phyloP scores from a whole-genome alignment of 2,797 vertebrate genomes.

The Acipenser oxyrinchus region DNA sequence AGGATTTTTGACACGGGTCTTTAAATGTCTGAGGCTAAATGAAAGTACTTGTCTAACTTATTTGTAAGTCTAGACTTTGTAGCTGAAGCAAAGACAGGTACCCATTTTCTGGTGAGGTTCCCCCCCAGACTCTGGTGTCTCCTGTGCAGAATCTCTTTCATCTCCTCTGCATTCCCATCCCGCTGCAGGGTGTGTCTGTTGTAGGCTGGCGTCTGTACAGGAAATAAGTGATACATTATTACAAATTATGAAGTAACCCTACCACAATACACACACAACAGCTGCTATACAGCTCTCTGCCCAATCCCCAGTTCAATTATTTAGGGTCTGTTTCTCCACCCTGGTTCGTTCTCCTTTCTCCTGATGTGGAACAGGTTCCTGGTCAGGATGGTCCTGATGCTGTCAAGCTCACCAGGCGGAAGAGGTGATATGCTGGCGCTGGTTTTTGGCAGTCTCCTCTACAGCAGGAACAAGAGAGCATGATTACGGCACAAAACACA shows the following conservation, averaged over 20 bases:
- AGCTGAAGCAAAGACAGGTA: conserved; percentile 11
- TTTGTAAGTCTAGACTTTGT: too few relatives aligned
- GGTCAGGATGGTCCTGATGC: conserved; percentile 64
- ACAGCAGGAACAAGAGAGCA: not conserved
- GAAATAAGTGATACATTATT: rapidly evolving
- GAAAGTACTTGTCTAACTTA: too few relatives aligned
- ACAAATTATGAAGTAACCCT: not conserved
- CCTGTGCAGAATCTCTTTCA: conserved; percentile 54
- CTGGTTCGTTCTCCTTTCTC: conserved; percentile 50
- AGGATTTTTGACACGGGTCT: too few relatives aligned
- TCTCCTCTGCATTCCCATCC: conserved; percentile 32
- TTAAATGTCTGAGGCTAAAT: too few relatives aligned
- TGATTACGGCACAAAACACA: too few relatives aligned
- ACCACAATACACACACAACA: not conserved
- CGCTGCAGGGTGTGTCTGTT: conserved; percentile 68
- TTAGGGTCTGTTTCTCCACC: not conserved
- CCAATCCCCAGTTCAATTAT: not conserved
- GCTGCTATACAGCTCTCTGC: not conserved
- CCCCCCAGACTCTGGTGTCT: conserved; percentile 51
- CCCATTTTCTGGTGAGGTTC: conserved; percentile 31
- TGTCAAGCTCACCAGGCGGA: conserved; percentile 55
- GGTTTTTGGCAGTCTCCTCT: conserved; percentile 30
- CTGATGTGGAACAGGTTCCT: conserved; percentile 68
- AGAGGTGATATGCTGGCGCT: conserved; percentile 30
- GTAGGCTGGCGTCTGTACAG: conserved; percentile 58